phyloP scores from a whole-genome alignment of 1,140 invertebrate genomes.

The Scylla paramamosain region DNA sequence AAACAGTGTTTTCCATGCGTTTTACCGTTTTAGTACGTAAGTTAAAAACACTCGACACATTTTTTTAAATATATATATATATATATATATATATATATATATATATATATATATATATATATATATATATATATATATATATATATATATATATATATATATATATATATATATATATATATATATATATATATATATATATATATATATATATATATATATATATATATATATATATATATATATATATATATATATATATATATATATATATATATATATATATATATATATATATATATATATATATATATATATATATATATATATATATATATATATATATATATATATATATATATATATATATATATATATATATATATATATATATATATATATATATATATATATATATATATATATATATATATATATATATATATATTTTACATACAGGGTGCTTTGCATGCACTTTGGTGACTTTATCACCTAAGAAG shows the following conservation, averaged over 20 bases:
- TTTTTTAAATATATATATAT: conserved; percentile 44
- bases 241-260: conserved; percentile 23
- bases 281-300: conserved; percentile 26
- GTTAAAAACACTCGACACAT: no score
- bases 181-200: conserved; percentile 57
- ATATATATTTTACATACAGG: no score
- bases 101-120: conserved; percentile 59
- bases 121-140: conserved; percentile 59
- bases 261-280: conserved; percentile 26
- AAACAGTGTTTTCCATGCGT: no score
- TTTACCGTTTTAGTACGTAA: no score
- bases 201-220: conserved; percentile 59
- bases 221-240: conserved; percentile 49
- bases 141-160: conserved; percentile 52
- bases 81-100: conserved; percentile 49
- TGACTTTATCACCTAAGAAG: no score
- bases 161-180: conserved; percentile 40
- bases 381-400: conserved; percentile 26
- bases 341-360: conserved; percentile 26
- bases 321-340: conserved; percentile 26
- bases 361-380: conserved; percentile 26
- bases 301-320: conserved; percentile 26
- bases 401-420: conserved; percentile 26
- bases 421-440: conserved; percentile 26
- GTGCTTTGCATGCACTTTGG: no score